Conservation (phyloP, 2,113 vertebrate genomes). For the Chaetops frenatus region DNA sequence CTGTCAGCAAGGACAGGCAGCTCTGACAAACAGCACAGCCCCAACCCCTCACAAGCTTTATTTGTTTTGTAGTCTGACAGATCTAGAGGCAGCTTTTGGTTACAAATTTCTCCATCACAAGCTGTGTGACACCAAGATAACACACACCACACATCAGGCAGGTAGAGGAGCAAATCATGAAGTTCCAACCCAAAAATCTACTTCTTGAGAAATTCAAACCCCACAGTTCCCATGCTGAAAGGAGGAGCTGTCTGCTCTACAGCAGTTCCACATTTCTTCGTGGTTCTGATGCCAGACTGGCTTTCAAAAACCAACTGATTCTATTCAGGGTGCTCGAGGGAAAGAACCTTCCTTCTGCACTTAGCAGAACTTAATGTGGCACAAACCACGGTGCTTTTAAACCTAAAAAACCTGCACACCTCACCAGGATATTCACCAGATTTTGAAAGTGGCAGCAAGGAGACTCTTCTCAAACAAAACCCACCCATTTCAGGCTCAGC, state of each 20-base stretch:
- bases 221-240: neutral
- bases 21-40: neutral
- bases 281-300: neutral
- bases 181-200: neutral
- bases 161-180: neutral
- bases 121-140: neutral
- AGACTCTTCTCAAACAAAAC: neutral
- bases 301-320: neutral
- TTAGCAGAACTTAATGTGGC: fast-evolving
- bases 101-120: neutral
- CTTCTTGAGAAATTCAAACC: neutral
- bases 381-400: neutral
- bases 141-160: fast-evolving
- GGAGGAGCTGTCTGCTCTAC: neutral
- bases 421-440: neutral
- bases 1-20: neutral
- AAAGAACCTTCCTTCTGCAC: neutral
- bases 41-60: neutral
- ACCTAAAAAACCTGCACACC: neutral
- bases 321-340: neutral
- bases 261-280: neutral
- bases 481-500: neutral
- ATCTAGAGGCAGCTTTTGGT: neutral
- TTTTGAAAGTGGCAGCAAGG: neutral
- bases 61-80: neutral